phyloP scores from a whole-genome alignment of 1,140 invertebrate species.

The Panulirus ornatus region DNA sequence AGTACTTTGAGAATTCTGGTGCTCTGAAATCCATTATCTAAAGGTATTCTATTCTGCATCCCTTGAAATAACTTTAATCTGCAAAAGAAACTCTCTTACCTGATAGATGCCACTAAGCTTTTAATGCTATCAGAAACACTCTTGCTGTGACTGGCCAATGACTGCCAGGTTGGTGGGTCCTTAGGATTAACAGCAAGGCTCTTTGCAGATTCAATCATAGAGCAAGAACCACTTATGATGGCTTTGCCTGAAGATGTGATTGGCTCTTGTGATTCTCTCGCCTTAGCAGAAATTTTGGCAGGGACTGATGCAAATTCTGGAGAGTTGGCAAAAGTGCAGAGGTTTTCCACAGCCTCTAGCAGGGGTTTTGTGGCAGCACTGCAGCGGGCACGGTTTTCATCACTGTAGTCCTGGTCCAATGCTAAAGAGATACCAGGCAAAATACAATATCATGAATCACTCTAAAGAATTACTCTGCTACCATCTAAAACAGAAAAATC shows the following conservation, averaged over 20 bases:
- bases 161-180: slow-evolving; percentile 95
- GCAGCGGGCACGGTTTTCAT: slow-evolving; percentile 87
- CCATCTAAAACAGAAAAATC: too few species aligned
- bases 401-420: slow-evolving; percentile 90
- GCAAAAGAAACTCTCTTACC: slow-evolving; percentile 78
- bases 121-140: slow-evolving; percentile 98
- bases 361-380: slow-evolving; percentile 90
- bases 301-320: slow-evolving; percentile 95
- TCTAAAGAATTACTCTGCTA: too few species aligned
- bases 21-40: too few species aligned
- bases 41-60: too few species aligned
- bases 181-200: slow-evolving; percentile 91
- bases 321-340: slow-evolving; percentile 95
- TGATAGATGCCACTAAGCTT: slow-evolving; percentile 92
- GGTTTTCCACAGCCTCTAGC: slow-evolving; percentile 92
- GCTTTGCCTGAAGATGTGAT: slow-evolving; percentile 89
- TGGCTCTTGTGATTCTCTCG: slow-evolving; percentile 89
- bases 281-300: slow-evolving; percentile 91
- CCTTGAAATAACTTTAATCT: too few species aligned
- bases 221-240: slow-evolving; percentile 90
- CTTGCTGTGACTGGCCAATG: slow-evolving; percentile 94
- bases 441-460: neutral
- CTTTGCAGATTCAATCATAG: slow-evolving; percentile 94
- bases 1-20: too few species aligned
- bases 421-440: slow-evolving; percentile 76